Percentiles rank a stretch among this genome's conserved stretches.
Evolutionary conservation across 2,888 invertebrate genomes (phyloP).

Genomic region (Epinotia demarniana): DNA sequence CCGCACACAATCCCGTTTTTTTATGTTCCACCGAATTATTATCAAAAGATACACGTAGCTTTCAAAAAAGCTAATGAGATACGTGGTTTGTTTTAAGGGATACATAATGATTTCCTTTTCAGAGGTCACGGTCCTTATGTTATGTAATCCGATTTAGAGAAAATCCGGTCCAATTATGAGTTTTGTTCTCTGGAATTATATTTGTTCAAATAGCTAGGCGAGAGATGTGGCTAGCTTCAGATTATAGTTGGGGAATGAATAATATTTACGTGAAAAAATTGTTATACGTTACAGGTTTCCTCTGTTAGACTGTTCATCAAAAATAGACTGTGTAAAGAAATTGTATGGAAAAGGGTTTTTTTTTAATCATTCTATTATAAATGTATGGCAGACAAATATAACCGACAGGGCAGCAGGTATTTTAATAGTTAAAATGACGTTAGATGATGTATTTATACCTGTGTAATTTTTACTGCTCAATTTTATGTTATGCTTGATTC

Average conservation of each 20-base stretch:
- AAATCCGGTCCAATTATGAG: slow-evolving; percentile 17
- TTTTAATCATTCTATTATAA: no score
- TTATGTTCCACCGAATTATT: not conserved
- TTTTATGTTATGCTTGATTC: no score
- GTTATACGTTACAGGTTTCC: no score
- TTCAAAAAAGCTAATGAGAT: slow-evolving; percentile 33
- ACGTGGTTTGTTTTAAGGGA: slow-evolving; percentile 28
- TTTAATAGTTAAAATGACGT: no score
- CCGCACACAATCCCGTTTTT: not conserved
- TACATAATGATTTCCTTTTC: slow-evolving; percentile 23
- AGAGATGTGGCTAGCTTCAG: not conserved
- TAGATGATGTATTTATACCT: no score
- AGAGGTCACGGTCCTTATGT: not conserved
- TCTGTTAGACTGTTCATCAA: no score
- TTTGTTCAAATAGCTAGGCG: slow-evolving; percentile 6
- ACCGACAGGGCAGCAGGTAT: no score
- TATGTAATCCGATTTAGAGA: slow-evolving; percentile 22
- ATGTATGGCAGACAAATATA: no score
- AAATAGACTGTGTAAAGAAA: no score
- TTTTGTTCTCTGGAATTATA: slow-evolving; percentile 4
- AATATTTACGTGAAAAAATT: no score
- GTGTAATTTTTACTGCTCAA: no score
- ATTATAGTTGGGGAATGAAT: not conserved
- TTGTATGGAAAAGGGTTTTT: no score
- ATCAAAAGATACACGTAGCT: slow-evolving; percentile 6